phyloP scores from a whole-genome alignment of 2,797 vertebrate genomes.

The Lepus oiostolus region DNA sequence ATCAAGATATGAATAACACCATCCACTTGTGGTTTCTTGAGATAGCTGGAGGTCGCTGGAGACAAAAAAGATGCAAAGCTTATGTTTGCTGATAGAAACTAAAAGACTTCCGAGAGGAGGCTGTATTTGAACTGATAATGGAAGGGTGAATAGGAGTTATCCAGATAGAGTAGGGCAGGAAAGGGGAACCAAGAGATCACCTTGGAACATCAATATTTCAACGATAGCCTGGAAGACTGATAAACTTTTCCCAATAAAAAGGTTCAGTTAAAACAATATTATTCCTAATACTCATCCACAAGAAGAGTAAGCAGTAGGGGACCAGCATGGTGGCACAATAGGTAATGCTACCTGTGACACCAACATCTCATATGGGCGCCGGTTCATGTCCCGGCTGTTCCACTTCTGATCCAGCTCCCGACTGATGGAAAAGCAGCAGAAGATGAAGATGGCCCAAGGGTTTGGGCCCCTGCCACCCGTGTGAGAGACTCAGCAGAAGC shows the following conservation, averaged over 20 bases:
- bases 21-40: background rate
- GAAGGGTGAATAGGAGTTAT: background rate
- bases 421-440: too few relatives aligned
- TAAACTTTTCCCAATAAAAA: slow-evolving; percentile 9
- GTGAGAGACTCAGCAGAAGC: too few relatives aligned
- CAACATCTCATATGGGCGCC: too few relatives aligned
- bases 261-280: background rate
- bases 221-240: background rate
- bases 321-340: too few relatives aligned
- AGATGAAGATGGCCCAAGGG: too few relatives aligned
- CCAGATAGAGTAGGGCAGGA: background rate
- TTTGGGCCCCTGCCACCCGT: too few relatives aligned
- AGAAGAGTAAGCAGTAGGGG: background rate
- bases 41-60: background rate
- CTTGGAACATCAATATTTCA: background rate
- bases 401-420: too few relatives aligned
- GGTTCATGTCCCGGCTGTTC: too few relatives aligned
- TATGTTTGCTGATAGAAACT: background rate
- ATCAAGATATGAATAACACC: background rate
- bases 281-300: background rate
- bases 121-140: background rate
- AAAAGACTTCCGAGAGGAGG: background rate
- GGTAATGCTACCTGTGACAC: too few relatives aligned
- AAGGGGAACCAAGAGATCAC: background rate
- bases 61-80: background rate